A percentile compares a stretch with the other conserved stretches of the same genome.
phyloP scores from a whole-genome alignment of 2,113 vertebrate genomes.

The Bubo bubo region DNA sequence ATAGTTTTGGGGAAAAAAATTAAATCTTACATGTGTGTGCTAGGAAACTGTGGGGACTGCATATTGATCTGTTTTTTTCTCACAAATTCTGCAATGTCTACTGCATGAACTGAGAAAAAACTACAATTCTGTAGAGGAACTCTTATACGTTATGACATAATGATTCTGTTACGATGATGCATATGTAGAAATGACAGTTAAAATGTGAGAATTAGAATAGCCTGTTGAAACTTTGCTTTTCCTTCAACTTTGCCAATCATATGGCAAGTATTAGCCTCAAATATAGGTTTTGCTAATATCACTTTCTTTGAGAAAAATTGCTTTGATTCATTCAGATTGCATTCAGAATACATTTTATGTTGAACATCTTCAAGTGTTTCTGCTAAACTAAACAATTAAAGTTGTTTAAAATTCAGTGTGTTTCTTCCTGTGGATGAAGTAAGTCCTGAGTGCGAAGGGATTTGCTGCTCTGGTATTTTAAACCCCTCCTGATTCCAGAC shows the following conservation, averaged over 20 bases:
- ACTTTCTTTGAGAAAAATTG: neutral
- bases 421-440: constrained; percentile 19
- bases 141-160: neutral
- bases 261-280: neutral
- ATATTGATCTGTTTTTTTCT: neutral
- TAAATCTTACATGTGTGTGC: neutral
- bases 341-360: neutral
- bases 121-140: neutral
- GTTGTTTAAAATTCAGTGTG: neutral
- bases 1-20: accelerated
- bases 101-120: neutral
- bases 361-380: neutral
- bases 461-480: constrained; percentile 66
- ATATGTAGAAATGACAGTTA: neutral
- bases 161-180: neutral
- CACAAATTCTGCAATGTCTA: neutral
- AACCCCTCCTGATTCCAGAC: constrained; percentile 47
- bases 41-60: neutral
- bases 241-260: neutral
- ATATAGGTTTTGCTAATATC: neutral
- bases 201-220: neutral
- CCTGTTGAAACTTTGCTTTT: neutral
- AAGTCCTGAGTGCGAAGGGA: constrained; percentile 1
- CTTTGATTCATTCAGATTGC: neutral
- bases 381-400: neutral